Evolutionary conservation across 2,113 vertebrate genomes (phyloP), one percentile per base, ranked within the genome.

Genomic region (Gallinago jamesoni): DNA sequence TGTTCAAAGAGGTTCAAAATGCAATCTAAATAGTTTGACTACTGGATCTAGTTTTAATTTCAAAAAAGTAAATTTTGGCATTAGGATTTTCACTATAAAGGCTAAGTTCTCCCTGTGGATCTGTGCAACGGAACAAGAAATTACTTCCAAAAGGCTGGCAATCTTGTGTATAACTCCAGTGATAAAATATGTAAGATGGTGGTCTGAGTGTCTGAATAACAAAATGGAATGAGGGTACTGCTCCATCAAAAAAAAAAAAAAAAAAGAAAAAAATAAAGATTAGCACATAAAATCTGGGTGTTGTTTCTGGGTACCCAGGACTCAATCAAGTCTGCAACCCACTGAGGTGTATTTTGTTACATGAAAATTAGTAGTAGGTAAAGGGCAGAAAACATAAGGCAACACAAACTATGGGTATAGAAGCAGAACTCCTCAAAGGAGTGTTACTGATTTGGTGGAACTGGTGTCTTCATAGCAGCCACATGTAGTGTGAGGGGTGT

Each of bases 31-130:
- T 72, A 82, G 48, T 79, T 69, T 64, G 66, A 72, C 53, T 84
- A 48, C 39, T 52, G 84, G 35, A 69, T 93, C 56, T 75, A 72
- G 47, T 77, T 97, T 95, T 90, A 95, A 96, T 90, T 93, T 96
- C 75, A 63, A 86, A 86, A 83, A 91, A 77, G 31, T 86, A 88
- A 63, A 88, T 85, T 97, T 93, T 90, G 72, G 45, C 47, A 41
- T 87, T 76, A 79, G 37, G 25, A 22, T 84, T 96, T 90, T 91
- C 45, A 17, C 56, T 95, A 14, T 63, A 87, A 93, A 86, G 59
- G 60, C 73, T 78, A 64, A 84, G 53, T 69, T 84, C 24, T 93
- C 90, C 94, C 80, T 47, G 28, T 87, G 90, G 88, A 87, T 53
- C 30, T 60, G 27, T 73, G 86, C 3, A 3, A 6, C 81, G 60